Evolutionary conservation across 2,888 invertebrate species (phyloP), one percentile per base, ranked within the genome.

Genomic region (Atrina japonica): DNA sequence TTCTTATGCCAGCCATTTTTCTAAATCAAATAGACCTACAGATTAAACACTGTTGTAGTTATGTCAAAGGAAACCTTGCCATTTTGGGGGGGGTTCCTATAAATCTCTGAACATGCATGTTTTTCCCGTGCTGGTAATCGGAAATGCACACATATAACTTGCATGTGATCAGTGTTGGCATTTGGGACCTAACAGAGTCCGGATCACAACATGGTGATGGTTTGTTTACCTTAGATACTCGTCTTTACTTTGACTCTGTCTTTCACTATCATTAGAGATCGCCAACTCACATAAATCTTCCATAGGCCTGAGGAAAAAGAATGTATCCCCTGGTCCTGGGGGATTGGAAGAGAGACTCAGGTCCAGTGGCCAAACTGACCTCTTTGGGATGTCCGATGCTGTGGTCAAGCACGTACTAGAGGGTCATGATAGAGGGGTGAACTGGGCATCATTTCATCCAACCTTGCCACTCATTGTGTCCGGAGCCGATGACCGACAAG

Each of bases 391-490:
- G 66, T 90, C 92, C 3, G 98, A 98, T 91, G 98, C 90, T 41
- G 88, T 91, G 43, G 91, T 92, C 3, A 91, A 91, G 69, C 91
- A 91, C 80, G 92, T 92, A n/a, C 83, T 93, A 29, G 93, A 93
- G 83, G 92, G 92, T 5, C 91, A 91, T 70, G 91, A 91, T 91
- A 94, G 99, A 58, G 99, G 99, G 14, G 99, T 99, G 0, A 99
- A 99, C 92, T 99, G 99, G 99, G 98, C 97, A 0, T 93, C 95
- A 50, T 99, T 99, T 92, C 99, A 99, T 91, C 97, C 97, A 2
- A 95, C 95, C 0, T 92, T 99, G 83, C 99, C 99, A 0, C 92
- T 99, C 45, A 96, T 99, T 80, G 97, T 96, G 0, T 99, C 99
- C 0, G 99, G 98, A 0, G 99, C 99, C n/a, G 99, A 99, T 90